phyloP scores from a whole-genome alignment of 2,888 invertebrate genomes.

The Drosophila basisetae region DNA sequence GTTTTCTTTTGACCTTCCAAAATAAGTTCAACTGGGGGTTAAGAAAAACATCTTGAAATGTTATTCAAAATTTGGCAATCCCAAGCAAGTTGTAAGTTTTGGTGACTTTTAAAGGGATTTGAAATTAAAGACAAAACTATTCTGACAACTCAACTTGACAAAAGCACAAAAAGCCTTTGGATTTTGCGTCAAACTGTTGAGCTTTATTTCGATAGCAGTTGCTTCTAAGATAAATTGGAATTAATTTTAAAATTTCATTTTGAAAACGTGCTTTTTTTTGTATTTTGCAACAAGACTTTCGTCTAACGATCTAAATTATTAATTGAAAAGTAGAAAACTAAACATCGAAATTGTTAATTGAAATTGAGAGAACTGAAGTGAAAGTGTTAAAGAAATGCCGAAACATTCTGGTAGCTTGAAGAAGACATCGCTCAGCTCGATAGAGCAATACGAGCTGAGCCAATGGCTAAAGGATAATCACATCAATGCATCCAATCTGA shows the following conservation, averaged over 20 bases:
- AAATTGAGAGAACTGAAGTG: neutral
- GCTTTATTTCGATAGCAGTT: neutral
- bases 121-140: neutral
- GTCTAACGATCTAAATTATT: neutral
- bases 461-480: conserved; percentile 49
- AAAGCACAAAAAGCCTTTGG: conserved; percentile 11
- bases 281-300: neutral
- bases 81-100: neutral
- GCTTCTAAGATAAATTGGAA: conserved; percentile 8
- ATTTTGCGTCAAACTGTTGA: neutral
- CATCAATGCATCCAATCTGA: conserved; percentile 83
- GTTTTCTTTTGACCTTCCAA: neutral
- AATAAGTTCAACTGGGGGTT: neutral
- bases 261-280: conserved; percentile 7
- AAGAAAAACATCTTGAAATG: neutral
- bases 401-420: conserved; percentile 6
- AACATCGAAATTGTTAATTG: neutral
- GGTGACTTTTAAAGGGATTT: neutral
- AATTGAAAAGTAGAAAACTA: neutral
- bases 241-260: conserved; percentile 22
- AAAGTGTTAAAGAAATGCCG: conserved; percentile 19
- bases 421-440: conserved; percentile 30
- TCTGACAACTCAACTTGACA: neutral
- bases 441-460: conserved; percentile 51
- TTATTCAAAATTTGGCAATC: neutral